Percentiles rank a stretch among this genome's conserved stretches.
These are phyloP conservation scores for Galeopterus variegatus DNA, from an alignment of 2,113 vertebrate species.

Conservation along the genomic window DNA sequence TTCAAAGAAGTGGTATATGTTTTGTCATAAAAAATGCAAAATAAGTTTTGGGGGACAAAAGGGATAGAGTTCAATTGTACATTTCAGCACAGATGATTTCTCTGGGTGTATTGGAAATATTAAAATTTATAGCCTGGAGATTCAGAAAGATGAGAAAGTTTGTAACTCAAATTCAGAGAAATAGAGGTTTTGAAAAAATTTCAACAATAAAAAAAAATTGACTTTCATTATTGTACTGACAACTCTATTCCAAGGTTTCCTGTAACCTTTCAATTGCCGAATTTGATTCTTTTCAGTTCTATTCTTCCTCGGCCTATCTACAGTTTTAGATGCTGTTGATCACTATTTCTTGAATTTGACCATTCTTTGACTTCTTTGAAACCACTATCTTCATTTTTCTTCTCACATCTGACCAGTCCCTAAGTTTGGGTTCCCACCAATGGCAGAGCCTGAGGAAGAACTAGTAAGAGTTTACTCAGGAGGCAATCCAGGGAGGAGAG, in stretches of 20 bases:
- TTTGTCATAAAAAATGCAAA: constrained; percentile 32
- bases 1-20: background rate
- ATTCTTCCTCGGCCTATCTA: background rate
- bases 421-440: background rate
- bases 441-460: background rate
- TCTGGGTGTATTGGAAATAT: background rate
- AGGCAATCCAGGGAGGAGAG: background rate
- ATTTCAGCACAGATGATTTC: constrained; percentile 28
- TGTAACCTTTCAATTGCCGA: background rate
- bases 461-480: background rate
- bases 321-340: background rate
- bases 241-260: background rate
- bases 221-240: background rate
- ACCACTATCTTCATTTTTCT: background rate
- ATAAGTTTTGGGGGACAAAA: background rate
- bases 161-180: constrained; percentile 19
- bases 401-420: background rate
- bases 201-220: constrained; percentile 43
- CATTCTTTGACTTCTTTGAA: background rate
- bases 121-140: constrained; percentile 30
- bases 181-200: background rate
- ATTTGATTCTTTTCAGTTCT: background rate
- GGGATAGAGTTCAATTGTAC: background rate
- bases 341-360: background rate
- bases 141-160: background rate